These are phyloP conservation scores for Macaca nemestrina DNA, from an alignment of 2,113 vertebrate species.

Conservation along the genomic window DNA sequence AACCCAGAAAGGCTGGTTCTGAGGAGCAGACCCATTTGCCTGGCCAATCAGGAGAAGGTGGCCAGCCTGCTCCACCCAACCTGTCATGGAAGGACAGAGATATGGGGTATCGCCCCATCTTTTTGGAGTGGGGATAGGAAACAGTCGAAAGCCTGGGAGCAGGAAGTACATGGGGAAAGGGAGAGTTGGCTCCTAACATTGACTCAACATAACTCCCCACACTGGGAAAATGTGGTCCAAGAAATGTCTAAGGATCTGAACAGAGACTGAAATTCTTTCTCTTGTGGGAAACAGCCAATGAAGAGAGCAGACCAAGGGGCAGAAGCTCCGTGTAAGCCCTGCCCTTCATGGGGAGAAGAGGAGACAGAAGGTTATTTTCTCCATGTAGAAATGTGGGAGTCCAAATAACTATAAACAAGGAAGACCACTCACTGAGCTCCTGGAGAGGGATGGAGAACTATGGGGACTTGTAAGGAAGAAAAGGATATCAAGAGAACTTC, in stretches of 20 bases:
- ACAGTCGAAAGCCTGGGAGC: background rate
- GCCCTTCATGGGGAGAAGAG: background rate
- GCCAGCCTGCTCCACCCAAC: too few relatives aligned
- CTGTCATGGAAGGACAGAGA: background rate
- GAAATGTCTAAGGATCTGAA: background rate
- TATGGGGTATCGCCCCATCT: fast-evolving
- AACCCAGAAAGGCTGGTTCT: background rate
- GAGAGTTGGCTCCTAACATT: background rate
- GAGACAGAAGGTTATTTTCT: background rate
- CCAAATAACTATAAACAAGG: background rate
- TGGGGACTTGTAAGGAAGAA: background rate
- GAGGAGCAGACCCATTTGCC: background rate
- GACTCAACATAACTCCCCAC: background rate
- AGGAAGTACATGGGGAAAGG: background rate
- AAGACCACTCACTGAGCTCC: background rate
- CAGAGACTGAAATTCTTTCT: background rate
- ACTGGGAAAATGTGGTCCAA: background rate
- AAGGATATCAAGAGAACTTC: background rate
- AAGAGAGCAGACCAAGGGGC: background rate
- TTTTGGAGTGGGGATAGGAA: background rate
- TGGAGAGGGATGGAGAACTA: background rate
- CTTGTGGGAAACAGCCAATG: background rate
- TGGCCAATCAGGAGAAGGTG: background rate
- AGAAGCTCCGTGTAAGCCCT: background rate
- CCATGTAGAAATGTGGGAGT: background rate